phyloP scores from a whole-genome alignment of 2,113 vertebrate genomes.

The human (Homo sapiens) region DNA sequence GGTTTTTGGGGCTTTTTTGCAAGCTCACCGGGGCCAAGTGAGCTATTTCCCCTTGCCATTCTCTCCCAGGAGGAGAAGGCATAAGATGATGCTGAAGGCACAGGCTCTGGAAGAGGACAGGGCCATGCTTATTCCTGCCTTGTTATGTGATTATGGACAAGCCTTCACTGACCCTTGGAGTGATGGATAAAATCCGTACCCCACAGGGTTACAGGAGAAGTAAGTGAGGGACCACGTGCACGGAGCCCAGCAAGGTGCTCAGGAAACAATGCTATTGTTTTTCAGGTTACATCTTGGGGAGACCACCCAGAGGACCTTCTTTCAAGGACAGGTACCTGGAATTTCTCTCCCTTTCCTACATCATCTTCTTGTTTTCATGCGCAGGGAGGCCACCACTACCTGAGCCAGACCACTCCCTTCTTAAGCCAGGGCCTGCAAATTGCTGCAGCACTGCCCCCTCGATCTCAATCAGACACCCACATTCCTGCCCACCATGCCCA shows the following conservation, averaged over 20 bases:
- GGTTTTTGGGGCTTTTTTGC: neutral
- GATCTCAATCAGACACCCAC: neutral
- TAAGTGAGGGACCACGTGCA: fast-evolving
- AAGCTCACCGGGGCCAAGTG: neutral
- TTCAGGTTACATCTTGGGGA: neutral
- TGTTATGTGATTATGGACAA: neutral
- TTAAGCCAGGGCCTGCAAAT: neutral
- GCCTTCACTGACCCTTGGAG: neutral
- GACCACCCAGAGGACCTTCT: neutral
- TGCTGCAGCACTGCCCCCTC: neutral
- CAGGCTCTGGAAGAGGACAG: neutral
- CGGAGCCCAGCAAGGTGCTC: neutral
- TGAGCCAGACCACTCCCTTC: fast-evolving
- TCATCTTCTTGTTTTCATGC: neutral
- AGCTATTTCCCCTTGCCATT: neutral
- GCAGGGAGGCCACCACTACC: neutral
- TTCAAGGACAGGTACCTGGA: neutral
- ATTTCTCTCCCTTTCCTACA: neutral
- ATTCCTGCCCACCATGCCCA: fast-evolving
- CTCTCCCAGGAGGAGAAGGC: neutral
- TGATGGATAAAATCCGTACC: neutral
- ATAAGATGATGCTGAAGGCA: fast-evolving
- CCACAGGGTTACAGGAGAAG: fast-evolving
- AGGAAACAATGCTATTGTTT: fast-evolving
- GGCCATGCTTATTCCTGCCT: neutral